Evolutionary conservation across 1,140 invertebrate species (phyloP).

Genomic region (Magallana angulata): DNA sequence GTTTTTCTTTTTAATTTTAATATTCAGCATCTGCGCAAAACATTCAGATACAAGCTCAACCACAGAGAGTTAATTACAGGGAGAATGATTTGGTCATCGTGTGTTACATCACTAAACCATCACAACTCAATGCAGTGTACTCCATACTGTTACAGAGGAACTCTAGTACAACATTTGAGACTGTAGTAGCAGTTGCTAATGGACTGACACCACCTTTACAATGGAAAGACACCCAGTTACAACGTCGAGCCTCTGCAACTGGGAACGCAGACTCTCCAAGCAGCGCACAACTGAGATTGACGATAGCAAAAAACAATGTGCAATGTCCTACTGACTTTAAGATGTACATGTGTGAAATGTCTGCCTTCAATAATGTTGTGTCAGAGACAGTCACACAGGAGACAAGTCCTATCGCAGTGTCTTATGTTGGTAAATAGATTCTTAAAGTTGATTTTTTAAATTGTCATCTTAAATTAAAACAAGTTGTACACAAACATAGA

Average conservation of each 20-base stretch:
- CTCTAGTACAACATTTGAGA: background rate
- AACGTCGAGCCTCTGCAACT: background rate
- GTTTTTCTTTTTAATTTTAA: background rate
- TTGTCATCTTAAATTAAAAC: no score
- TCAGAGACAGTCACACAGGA: no score
- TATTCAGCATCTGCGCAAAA: background rate
- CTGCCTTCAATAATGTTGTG: no score
- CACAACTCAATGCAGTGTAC: background rate
- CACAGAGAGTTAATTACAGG: background rate
- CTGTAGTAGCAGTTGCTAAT: background rate
- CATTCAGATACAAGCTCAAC: background rate
- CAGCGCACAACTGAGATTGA: background rate
- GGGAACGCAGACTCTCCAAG: background rate
- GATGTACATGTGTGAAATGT: no score
- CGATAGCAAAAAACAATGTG: no score
- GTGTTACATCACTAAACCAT: background rate
- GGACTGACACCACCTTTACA: background rate
- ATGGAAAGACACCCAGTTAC: background rate
- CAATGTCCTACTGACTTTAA: no score
- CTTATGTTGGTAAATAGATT: no score
- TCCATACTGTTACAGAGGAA: background rate
- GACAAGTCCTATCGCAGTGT: no score
- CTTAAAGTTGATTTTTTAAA: no score
- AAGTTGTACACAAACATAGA: no score
- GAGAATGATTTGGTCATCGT: background rate